A percentile compares a stretch with the other conserved stretches of the same genome.
These are phyloP conservation scores for Drosophila kanekoi DNA, from an alignment of 2,888 invertebrate genomes.

Conservation along the genomic window DNA sequence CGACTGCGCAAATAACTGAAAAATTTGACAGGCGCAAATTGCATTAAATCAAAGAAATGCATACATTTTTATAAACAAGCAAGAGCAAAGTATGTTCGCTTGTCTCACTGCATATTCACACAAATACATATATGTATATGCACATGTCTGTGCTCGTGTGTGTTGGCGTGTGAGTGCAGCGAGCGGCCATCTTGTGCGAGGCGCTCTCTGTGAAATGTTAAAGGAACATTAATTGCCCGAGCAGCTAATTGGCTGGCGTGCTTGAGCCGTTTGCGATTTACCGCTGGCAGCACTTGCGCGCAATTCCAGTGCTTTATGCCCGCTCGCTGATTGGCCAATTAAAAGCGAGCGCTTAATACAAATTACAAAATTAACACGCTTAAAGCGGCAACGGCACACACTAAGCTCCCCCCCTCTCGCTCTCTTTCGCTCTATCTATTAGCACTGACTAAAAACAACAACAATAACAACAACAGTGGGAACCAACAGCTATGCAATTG, in stretches of 20 bases:
- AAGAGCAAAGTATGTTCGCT: conserved; percentile 6
- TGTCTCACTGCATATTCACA: conserved; percentile 1
- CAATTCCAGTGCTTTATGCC: conserved; percentile 47
- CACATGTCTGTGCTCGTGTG: neutral
- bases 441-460: conserved; percentile 29
- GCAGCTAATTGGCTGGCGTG: conserved; percentile 41
- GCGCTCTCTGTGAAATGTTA: conserved; percentile 17
- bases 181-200: conserved; percentile 11
- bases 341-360: conserved; percentile 63
- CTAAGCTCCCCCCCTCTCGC: conserved; percentile 32
- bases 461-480: conserved; percentile 33
- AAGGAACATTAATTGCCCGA: conserved; percentile 29
- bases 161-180: neutral
- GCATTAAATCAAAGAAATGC: conserved; percentile 11
- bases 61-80: conserved; percentile 1
- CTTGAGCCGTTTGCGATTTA: conserved; percentile 38
- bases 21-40: conserved; percentile 21
- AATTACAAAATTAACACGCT: conserved; percentile 68
- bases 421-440: neutral
- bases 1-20: conserved; percentile 15
- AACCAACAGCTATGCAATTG: conserved; percentile 55
- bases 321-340: conserved; percentile 59
- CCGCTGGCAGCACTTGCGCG: conserved; percentile 30
- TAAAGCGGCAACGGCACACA: conserved; percentile 47
- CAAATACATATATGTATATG: neutral